Percentiles rank a stretch among this genome's conserved stretches.
Conservation (phyloP, 2,797 vertebrate species). For the Hydrophis major region DNA sequence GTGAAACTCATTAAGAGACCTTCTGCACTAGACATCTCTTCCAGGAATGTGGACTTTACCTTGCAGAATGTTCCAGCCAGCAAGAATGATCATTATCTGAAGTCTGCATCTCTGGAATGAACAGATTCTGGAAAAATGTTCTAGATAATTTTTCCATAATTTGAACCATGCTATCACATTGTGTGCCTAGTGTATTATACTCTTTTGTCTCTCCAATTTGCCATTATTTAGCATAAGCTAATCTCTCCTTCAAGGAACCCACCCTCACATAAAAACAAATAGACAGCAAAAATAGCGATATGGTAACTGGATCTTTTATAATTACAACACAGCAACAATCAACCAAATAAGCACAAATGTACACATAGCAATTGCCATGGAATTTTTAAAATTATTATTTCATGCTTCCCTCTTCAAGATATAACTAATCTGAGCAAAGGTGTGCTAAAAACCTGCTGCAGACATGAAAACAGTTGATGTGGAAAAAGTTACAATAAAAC, state of each 20-base stretch:
- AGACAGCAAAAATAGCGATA: background rate
- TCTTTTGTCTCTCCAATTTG: background rate
- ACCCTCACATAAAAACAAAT: background rate
- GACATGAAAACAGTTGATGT: slow-evolving; percentile 16
- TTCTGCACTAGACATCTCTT: background rate
- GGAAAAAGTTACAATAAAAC: slow-evolving; percentile 27
- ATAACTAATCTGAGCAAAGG: background rate
- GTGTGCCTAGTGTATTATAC: background rate
- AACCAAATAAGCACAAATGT: background rate
- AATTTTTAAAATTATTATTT: background rate
- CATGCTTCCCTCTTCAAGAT: background rate
- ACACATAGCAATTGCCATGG: slow-evolving; percentile 11
- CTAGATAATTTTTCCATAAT: background rate
- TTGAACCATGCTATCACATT: background rate
- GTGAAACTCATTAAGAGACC: background rate
- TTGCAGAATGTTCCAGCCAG: background rate
- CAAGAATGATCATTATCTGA: background rate
- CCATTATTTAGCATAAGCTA: background rate
- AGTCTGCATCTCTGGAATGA: background rate
- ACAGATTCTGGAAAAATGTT: background rate
- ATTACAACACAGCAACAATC: slow-evolving; percentile 15
- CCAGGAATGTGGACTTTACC: background rate
- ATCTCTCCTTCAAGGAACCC: background rate
- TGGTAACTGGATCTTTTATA: background rate
- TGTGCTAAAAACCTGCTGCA: slow-evolving; percentile 6